phyloP scores from a whole-genome alignment of 2,113 vertebrate genomes.

The Laterallus jamaicensis region DNA sequence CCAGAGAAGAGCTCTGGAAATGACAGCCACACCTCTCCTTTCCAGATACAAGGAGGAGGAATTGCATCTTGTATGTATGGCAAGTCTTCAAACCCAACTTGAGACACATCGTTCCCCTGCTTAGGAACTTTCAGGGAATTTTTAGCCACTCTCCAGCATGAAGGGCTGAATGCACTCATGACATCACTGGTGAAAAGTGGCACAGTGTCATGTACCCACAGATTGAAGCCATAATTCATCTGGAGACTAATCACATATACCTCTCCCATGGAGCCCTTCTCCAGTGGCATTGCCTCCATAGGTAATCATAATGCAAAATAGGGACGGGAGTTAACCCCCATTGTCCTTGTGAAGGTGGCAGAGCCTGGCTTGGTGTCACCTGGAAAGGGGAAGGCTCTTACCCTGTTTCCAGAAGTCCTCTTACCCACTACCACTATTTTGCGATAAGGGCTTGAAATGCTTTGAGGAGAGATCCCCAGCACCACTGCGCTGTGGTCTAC shows the following conservation, averaged over 20 bases:
- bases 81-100: background rate
- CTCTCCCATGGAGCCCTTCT: background rate
- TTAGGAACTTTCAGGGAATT: background rate
- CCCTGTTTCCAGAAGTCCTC: background rate
- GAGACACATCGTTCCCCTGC: background rate
- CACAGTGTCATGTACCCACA: background rate
- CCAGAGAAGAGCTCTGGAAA: background rate
- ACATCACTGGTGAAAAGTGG: background rate
- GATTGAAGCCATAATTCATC: background rate
- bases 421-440: background rate
- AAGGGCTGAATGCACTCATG: rapidly evolving
- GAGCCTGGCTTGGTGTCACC: background rate
- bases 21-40: background rate
- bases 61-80: background rate
- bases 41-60: rapidly evolving
- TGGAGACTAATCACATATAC: rapidly evolving
- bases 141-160: background rate
- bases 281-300: background rate
- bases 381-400: background rate
- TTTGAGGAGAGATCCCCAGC: background rate
- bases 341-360: rapidly evolving
- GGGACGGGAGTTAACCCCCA: background rate
- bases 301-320: rapidly evolving
- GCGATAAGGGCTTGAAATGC: background rate
- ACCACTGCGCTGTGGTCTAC: rapidly evolving